phyloP scores from a whole-genome alignment of 2,797 vertebrate genomes.

The Benthosema pterotum region DNA sequence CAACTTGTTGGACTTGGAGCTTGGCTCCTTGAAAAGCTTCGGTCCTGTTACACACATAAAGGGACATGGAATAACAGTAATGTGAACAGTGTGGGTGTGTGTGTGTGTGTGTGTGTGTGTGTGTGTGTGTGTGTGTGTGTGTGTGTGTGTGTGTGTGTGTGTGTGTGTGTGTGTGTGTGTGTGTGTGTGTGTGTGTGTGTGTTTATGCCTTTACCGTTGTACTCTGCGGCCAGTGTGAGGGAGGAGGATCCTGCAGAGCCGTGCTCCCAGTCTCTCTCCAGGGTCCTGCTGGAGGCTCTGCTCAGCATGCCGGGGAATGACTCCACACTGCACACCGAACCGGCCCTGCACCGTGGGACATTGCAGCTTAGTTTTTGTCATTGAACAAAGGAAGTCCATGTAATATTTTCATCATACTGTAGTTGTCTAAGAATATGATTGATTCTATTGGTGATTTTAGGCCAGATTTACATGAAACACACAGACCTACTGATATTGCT shows the following conservation, averaged over 20 bases:
- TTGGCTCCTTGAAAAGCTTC: constrained; percentile 88
- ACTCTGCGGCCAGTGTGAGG: constrained; percentile 88
- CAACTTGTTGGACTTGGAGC: constrained; percentile 88
- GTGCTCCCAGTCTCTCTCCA: constrained; percentile 88
- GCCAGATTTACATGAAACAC: too few relatives aligned
- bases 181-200: not conserved
- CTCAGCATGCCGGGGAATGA: constrained; percentile 80
- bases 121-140: too few relatives aligned
- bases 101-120: too few relatives aligned
- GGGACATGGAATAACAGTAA: not conserved
- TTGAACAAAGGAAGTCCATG: too few relatives aligned
- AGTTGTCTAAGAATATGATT: too few relatives aligned
- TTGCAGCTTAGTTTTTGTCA: too few relatives aligned
- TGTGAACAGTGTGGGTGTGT: not conserved
- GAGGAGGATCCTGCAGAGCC: constrained; percentile 88
- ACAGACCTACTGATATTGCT: too few relatives aligned
- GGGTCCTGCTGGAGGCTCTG: constrained; percentile 85
- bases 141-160: too few relatives aligned
- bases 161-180: too few relatives aligned
- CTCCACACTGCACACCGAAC: constrained; percentile 79
- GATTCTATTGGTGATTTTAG: too few relatives aligned
- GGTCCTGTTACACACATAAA: constrained; percentile 70
- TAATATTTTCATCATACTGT: too few relatives aligned
- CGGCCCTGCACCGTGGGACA: constrained; percentile 42
- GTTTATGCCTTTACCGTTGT: constrained; percentile 77